Evolutionary conservation across 2,113 vertebrate genomes (phyloP), one percentile per base, ranked within the genome.

Genomic region (Alces alces): DNA sequence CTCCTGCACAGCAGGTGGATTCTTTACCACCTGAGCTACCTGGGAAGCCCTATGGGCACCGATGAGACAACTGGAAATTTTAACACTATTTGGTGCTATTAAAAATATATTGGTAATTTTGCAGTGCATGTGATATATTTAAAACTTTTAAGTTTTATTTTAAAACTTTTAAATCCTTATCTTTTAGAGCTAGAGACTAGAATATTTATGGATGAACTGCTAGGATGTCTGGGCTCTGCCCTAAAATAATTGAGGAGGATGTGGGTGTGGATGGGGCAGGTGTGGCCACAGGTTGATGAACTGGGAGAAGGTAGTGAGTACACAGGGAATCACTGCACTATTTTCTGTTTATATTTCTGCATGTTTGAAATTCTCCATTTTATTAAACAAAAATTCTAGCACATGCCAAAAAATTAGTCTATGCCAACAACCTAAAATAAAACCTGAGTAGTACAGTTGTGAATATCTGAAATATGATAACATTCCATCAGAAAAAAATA

Each of bases 401-500:
- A 82, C 1, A 25, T 27, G 15, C 14, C 76, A 86, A 89, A 90
- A 58, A 70, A 84, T 79, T 50, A 50, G 45, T 79, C 50, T 79
- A 79, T 79, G 45, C 28, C 76, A 89, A 82, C 43, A 82, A 45
- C 64, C 55, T 61, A 89, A 96, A 82, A 55, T 91, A 78, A 94
- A 96, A 93, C 36, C 57, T 66, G 33, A 89, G 14, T 19, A 96
- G 7, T 11, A 86, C 23, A 80, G 7, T 47, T 94, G 27, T 27
- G 93, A 45, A 93, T 89, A 58, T 43, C 39, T 85, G 58, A 93
- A 82, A 76, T n/a, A 55, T 5, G 36, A 23, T 47, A 92, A 94
- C 76, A 85, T 55, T 94, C 17, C 27, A 55, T 17, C 50, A 95
- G 60, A 93, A 93, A 93, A 91, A 97, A 89, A 36, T 54, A 39